Conservation (phyloP, 1,140 invertebrate species). For the Steinernema khuongi region DNA sequence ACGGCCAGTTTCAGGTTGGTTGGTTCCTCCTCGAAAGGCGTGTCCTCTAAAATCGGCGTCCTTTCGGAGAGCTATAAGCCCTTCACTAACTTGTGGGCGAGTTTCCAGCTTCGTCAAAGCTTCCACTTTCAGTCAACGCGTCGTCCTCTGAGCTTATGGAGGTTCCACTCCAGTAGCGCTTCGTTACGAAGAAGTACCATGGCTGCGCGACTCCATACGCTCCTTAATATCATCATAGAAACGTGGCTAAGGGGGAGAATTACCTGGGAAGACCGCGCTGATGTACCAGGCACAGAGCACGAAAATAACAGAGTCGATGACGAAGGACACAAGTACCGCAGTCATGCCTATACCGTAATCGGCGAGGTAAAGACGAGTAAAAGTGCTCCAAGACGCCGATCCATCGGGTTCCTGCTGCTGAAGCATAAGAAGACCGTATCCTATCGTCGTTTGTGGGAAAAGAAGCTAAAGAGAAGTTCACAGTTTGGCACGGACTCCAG, state of each 20-base stretch:
- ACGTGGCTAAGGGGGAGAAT: slow-evolving; percentile 32
- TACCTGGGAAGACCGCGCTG: slow-evolving; percentile 68
- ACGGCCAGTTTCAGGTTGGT: slow-evolving; percentile 64
- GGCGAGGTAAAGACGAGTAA: slow-evolving; percentile 28
- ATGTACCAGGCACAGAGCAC: slow-evolving; percentile 68
- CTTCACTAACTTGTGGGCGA: no score
- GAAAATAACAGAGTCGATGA: slow-evolving; percentile 67
- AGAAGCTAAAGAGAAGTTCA: slow-evolving; percentile 22
- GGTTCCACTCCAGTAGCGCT: slow-evolving; percentile 67
- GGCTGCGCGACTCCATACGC: slow-evolving; percentile 67
- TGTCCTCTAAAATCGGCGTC: slow-evolving; percentile 30
- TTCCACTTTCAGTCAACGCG: neutral
- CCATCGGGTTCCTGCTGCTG: slow-evolving; percentile 17
- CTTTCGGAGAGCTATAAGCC: no score
- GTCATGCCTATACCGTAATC: slow-evolving; percentile 32
- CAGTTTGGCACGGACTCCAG: neutral
- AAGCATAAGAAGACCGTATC: slow-evolving; percentile 43
- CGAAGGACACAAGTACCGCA: slow-evolving; percentile 66
- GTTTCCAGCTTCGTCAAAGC: neutral
- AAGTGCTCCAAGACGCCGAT: slow-evolving; percentile 24
- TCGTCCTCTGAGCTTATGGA: no score
- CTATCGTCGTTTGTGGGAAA: slow-evolving; percentile 46
- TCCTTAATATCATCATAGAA: slow-evolving; percentile 59
- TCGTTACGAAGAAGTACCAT: slow-evolving; percentile 66
- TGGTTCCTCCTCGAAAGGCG: slow-evolving; percentile 65